Conservation (phyloP, 2,113 vertebrate genomes). For the Eonycteris spelaea region DNA sequence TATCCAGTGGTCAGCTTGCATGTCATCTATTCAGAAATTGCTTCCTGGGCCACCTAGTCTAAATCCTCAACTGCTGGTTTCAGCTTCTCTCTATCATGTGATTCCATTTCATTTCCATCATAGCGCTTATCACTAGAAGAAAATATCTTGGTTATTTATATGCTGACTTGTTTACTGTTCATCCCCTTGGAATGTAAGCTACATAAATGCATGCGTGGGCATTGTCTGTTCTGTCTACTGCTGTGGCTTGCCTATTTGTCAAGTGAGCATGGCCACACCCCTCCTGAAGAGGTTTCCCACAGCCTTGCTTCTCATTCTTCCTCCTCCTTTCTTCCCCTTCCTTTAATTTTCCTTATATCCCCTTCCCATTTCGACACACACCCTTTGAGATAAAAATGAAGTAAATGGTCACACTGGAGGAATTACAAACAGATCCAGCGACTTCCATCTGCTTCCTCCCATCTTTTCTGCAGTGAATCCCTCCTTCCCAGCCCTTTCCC, state of each 20-base stretch:
- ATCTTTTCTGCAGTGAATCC: background rate
- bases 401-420: background rate
- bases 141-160: background rate
- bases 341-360: background rate
- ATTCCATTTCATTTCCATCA: background rate
- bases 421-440: background rate
- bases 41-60: background rate
- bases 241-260: background rate
- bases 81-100: background rate
- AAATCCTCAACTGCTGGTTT: background rate
- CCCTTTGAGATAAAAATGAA: background rate
- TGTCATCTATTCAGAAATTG: background rate
- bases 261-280: background rate
- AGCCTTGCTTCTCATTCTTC: background rate
- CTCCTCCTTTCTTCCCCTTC: background rate
- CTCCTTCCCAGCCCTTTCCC: background rate
- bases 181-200: background rate
- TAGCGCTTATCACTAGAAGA: background rate
- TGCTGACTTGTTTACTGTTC: background rate
- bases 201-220: accelerated
- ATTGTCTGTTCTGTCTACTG: background rate
- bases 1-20: background rate
- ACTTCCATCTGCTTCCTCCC: background rate
- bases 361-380: background rate
- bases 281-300: background rate